Base-by-base conservation (phyloP, 2,113 vertebrate genomes). In the Dinomys branickii region DNA sequence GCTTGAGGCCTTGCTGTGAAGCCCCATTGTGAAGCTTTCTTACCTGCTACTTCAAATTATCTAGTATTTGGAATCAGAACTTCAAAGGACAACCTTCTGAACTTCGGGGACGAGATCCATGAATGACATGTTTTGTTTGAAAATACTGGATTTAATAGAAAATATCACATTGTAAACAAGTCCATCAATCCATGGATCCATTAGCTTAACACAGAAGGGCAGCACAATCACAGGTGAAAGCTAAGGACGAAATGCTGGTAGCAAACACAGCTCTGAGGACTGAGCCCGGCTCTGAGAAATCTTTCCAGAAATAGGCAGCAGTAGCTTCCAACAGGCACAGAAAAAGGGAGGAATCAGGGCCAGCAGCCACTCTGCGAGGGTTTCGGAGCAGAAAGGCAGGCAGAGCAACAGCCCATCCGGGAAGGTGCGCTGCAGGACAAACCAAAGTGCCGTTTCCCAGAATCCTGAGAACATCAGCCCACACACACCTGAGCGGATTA, bases 141-240 rank as follows among this genome's bases (percentile, higher is more conserved):
- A 98, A 98, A 97, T 97, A 98, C 0, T 92, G 33, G 17, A 97
- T 98, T 98, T 98, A 98, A 98, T 98, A 98, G 97, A 98, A 98
- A 98, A 98, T 77, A 94, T 44, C 87, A 96, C 93, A 92, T 94
- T 97, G 81, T 97, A 98, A 97, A 97, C 94, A 97, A 85, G 41
- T 67, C 56, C 77, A 90, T 0, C 94, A 85, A 97, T 88, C 59
- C 71, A 63, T 88, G 95, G 90, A 96, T 83, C 54, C 77, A 63
- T 90, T 61, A 95, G 77, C 59, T 97, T 93, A 93, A 90, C 87
- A 97, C 20, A 96, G 77, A 86, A 96, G 24, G 28, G 85, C 50
- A 80, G 58, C 82, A 94, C 71, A 88, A 94, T 92, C 77, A 94
- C 26, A 0, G 85, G 88, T 17, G 83, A 97, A 85, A 96, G 78